Evolutionary conservation across 2,113 vertebrate species (phyloP).

Genomic region (Uria aalge): DNA sequence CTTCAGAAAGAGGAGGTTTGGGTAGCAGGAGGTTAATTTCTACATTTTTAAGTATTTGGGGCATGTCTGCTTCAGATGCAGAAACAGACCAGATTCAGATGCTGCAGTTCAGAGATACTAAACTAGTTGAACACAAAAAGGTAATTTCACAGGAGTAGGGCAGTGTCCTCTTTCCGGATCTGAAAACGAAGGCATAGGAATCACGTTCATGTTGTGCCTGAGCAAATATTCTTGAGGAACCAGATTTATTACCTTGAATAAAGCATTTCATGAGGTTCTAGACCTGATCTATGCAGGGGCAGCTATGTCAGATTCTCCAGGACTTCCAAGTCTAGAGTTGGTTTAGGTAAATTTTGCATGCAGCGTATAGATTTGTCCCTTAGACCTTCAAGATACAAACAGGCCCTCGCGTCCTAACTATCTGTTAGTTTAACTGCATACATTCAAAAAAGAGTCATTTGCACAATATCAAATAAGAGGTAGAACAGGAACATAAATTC

Average conservation of each 20-base stretch:
- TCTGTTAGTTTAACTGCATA: background rate
- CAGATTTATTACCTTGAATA: background rate
- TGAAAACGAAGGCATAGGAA: background rate
- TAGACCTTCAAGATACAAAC: background rate
- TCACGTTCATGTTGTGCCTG: background rate
- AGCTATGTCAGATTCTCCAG: background rate
- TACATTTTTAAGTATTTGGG: background rate
- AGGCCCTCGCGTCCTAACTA: background rate
- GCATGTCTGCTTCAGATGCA: background rate
- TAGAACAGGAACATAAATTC: background rate
- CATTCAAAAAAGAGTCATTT: background rate
- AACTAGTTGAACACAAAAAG: background rate
- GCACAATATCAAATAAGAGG: background rate
- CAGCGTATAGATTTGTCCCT: background rate
- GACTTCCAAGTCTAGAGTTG: background rate
- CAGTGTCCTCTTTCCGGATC: background rate
- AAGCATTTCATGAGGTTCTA: background rate
- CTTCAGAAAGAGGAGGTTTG: background rate
- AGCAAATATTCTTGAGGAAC: background rate
- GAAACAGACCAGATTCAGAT: background rate
- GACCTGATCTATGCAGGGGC: background rate
- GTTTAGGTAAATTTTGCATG: background rate
- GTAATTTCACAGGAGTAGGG: background rate
- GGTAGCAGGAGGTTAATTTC: background rate
- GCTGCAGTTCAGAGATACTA: background rate